Percentiles rank a stretch among this genome's conserved stretches.
These are phyloP conservation scores for Pelecanus crispus DNA, from an alignment of 2,113 vertebrate genomes.

Conservation along the genomic window DNA sequence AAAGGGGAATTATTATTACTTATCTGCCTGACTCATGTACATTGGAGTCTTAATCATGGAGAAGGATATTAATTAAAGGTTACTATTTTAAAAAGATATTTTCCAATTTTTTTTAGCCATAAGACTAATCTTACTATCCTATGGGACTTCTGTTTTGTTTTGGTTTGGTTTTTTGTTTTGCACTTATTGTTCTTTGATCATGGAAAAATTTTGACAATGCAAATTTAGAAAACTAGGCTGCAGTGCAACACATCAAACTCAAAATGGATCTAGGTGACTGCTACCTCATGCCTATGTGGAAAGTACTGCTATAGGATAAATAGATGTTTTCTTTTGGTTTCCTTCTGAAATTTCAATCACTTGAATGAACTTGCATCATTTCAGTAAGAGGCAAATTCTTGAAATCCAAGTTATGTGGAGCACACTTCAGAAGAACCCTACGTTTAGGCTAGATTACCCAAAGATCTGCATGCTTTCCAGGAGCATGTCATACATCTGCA, in stretches of 20 bases:
- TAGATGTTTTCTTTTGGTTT: background rate
- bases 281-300: background rate
- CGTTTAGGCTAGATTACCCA: background rate
- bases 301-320: background rate
- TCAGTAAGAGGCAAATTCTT: background rate
- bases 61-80: background rate
- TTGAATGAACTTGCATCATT: background rate
- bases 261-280: background rate
- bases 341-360: background rate
- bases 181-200: background rate
- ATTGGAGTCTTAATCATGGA: background rate
- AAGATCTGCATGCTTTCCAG: background rate
- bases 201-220: background rate
- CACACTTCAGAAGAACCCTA: background rate
- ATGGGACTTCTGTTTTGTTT: background rate
- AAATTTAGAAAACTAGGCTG: background rate
- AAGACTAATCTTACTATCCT: background rate
- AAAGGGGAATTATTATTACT: background rate
- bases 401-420: background rate
- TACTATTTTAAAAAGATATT: background rate
- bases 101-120: background rate
- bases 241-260: background rate
- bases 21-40: background rate
- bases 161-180: background rate
- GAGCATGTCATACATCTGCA: background rate